Evolutionary conservation across 64 coral and sea anemone species (phyloP).

Genomic region (Actinia equina): DNA sequence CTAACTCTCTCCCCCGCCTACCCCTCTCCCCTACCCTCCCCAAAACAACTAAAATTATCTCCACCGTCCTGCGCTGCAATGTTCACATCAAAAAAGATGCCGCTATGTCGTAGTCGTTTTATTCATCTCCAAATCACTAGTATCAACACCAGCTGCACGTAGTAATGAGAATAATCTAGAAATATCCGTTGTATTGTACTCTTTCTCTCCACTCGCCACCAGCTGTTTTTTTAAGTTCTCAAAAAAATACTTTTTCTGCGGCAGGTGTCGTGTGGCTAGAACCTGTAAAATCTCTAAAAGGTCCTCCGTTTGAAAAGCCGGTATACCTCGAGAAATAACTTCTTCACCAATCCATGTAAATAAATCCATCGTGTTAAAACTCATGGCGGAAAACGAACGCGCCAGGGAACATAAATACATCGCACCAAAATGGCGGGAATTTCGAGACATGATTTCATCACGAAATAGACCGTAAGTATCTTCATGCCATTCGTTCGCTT

Average conservation of each 20-base stretch:
- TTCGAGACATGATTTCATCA: constrained; percentile 2
- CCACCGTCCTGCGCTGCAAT: too few relatives aligned
- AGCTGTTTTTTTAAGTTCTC: neutral
- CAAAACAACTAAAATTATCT: too few relatives aligned
- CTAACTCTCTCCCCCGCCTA: too few relatives aligned
- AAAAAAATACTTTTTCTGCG: neutral
- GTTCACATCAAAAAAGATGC: too few relatives aligned
- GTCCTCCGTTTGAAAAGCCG: neutral
- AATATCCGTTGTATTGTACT: neutral
- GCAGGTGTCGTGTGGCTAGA: neutral
- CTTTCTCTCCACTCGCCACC: neutral
- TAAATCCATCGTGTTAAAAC: neutral
- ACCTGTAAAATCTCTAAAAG: neutral
- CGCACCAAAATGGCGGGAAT: neutral
- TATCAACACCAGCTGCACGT: neutral
- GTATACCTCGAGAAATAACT: neutral
- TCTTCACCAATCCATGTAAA: constrained; percentile 7
- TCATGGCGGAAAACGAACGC: neutral
- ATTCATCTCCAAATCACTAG: neutral
- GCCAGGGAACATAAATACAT: neutral
- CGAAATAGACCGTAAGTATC: neutral
- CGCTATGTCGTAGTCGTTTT: neutral
- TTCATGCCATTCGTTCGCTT: neutral
- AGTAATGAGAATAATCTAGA: neutral
- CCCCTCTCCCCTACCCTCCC: too few relatives aligned